Evolutionary conservation across 2,797 vertebrate genomes (phyloP).

Genomic region (Spondyliosoma cantharus): DNA sequence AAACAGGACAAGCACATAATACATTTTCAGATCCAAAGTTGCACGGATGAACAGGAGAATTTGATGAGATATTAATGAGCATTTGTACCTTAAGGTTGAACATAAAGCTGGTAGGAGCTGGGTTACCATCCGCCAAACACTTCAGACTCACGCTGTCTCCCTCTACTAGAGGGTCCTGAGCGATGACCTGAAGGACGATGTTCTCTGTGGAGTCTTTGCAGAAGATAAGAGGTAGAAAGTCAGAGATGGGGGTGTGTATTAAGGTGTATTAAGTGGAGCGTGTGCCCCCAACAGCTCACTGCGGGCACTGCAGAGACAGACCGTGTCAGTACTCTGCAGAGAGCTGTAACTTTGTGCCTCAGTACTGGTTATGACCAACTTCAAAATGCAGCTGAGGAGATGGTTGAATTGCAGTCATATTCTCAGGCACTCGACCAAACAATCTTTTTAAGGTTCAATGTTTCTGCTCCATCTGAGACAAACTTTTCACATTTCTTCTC

Average conservation of each 20-base stretch:
- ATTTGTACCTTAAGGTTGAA: slow-evolving; percentile 92
- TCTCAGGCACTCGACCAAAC: slow-evolving; percentile 69
- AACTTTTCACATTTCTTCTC: slow-evolving; percentile 51
- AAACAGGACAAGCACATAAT: not conserved
- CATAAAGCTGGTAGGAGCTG: slow-evolving; percentile 91
- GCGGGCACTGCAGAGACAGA: slow-evolving; percentile 25
- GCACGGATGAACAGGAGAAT: not conserved
- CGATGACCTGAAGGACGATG: slow-evolving; percentile 87
- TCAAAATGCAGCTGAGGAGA: slow-evolving; percentile 54
- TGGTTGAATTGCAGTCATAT: slow-evolving; percentile 62
- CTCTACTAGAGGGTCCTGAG: slow-evolving; percentile 87
- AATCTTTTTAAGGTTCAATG: slow-evolving; percentile 64
- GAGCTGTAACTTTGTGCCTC: slow-evolving; percentile 52
- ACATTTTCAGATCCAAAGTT: not conserved
- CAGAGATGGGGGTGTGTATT: not conserved
- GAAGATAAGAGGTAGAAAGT: slow-evolving; percentile 41
- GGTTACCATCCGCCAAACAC: slow-evolving; percentile 95
- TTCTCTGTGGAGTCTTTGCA: slow-evolving; percentile 94
- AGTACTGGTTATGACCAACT: slow-evolving; percentile 53
- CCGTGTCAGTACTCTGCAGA: slow-evolving; percentile 48
- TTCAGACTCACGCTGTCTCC: slow-evolving; percentile 93
- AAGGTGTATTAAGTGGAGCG: slow-evolving; percentile 24
- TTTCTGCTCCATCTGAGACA: slow-evolving; percentile 62
- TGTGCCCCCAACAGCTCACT: slow-evolving; percentile 29
- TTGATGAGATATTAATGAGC: not conserved